Conservation (phyloP, 1,140 invertebrate genomes). For the Neodiprion virginianus region DNA sequence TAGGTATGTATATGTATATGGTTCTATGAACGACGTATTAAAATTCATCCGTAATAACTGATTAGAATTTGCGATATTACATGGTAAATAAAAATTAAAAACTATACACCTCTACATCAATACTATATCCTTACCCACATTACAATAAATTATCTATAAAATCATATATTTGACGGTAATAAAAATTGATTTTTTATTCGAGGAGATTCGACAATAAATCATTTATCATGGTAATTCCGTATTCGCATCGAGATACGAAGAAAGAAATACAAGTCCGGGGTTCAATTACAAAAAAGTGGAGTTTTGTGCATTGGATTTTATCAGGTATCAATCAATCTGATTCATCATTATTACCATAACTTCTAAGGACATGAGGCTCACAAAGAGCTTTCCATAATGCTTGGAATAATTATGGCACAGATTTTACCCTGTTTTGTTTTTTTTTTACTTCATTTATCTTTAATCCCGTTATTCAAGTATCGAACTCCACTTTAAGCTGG, state of each 20-base stretch:
- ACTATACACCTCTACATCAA: neutral
- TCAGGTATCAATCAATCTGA: too few relatives aligned
- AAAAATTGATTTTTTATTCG: neutral
- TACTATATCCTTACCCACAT: neutral
- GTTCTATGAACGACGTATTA: too few relatives aligned
- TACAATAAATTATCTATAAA: neutral
- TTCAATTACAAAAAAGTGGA: neutral
- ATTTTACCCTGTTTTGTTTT: neutral
- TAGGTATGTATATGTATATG: too few relatives aligned
- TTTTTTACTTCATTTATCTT: neutral
- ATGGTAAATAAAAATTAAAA: neutral
- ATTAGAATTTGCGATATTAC: neutral
- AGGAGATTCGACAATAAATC: neutral
- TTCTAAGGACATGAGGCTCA: neutral
- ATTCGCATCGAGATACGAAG: conserved; percentile 1
- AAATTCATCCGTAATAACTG: neutral
- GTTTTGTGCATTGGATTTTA: too few relatives aligned
- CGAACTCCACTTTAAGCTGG: neutral
- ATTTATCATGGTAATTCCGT: neutral
- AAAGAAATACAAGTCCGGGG: neutral
- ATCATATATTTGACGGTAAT: neutral
- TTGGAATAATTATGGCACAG: neutral
- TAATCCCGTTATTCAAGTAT: conserved; percentile 2
- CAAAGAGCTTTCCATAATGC: neutral
- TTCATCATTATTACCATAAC: neutral